These are phyloP conservation scores for Pseudoatta argentina DNA, from an alignment of 1,140 invertebrate genomes.

Conservation along the genomic window DNA sequence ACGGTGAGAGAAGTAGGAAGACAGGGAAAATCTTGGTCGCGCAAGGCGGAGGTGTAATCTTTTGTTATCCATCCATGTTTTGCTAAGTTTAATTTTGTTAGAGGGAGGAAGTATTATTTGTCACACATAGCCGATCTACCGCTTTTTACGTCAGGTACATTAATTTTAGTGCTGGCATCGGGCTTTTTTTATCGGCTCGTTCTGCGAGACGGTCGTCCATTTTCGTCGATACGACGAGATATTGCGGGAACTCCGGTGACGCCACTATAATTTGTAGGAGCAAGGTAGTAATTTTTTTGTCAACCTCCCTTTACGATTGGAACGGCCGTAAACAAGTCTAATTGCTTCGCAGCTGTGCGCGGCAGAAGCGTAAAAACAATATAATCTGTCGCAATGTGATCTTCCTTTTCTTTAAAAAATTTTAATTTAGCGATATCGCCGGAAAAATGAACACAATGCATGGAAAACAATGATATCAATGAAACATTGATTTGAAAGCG, in stretches of 20 bases:
- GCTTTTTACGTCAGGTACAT: conserved; percentile 47
- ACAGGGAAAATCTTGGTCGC: background rate
- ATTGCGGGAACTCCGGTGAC: conserved; percentile 37
- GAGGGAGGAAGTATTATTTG: conserved; percentile 55
- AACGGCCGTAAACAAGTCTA: conserved; percentile 54
- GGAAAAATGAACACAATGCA: background rate
- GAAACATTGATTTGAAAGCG: background rate
- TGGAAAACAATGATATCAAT: background rate
- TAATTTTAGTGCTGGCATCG: conserved; percentile 57
- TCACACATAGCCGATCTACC: conserved; percentile 11
- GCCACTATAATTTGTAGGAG: conserved; percentile 50
- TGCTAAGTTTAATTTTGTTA: conserved; percentile 44
- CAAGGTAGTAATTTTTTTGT: conserved; percentile 24
- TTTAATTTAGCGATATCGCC: conserved; percentile 19
- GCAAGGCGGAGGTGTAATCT: conserved; percentile 4
- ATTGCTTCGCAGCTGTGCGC: conserved; percentile 27
- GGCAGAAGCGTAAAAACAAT: conserved; percentile 9
- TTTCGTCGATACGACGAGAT: conserved; percentile 24
- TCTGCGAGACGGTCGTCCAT: conserved; percentile 23
- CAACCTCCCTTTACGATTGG: conserved; percentile 31
- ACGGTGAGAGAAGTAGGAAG: background rate
- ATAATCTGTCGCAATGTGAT: conserved; percentile 1
- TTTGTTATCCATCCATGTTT: conserved; percentile 25
- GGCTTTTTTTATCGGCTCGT: conserved; percentile 51
- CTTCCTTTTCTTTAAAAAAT: background rate